Conservation (phyloP, 92 coral and sea anemone genomes). For the Paragorgia papillata region DNA sequence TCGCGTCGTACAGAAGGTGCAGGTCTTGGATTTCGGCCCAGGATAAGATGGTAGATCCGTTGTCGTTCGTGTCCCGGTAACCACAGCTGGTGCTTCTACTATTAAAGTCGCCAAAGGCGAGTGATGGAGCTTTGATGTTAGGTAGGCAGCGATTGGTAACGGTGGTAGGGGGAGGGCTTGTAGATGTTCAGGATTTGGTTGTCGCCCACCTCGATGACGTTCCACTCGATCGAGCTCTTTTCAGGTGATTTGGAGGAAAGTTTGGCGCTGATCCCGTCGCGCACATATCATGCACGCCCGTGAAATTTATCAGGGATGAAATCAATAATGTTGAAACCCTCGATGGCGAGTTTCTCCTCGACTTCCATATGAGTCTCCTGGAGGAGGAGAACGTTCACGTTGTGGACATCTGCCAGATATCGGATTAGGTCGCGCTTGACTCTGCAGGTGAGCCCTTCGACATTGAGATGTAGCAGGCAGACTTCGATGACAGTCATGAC, state of each 20-base stretch:
- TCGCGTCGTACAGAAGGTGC: constrained; percentile 39
- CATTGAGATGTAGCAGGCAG: constrained; percentile 35
- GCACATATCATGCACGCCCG: constrained; percentile 6
- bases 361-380: constrained; percentile 27
- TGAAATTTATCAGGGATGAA: constrained; percentile 3
- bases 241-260: constrained; percentile 3
- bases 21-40: constrained; percentile 38
- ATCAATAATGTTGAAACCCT: constrained; percentile 8
- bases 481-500: constrained; percentile 20
- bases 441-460: constrained; percentile 8
- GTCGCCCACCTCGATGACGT: neutral
- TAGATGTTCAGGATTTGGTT: constrained; percentile 1
- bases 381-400: constrained; percentile 29
- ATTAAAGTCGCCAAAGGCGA: constrained; percentile 33
- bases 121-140: neutral
- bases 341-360: constrained; percentile 26
- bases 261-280: constrained; percentile 28
- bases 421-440: constrained; percentile 43
- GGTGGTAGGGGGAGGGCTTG: constrained; percentile 16
- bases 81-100: constrained; percentile 36
- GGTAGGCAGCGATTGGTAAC: constrained; percentile 2
- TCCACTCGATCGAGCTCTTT: constrained; percentile 24
- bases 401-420: constrained; percentile 38
- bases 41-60: constrained; percentile 1
- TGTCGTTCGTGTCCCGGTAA: constrained; percentile 23